Evolutionary conservation across 2,888 invertebrate species (phyloP).

Genomic region (Caenorhabditis sp.): DNA sequence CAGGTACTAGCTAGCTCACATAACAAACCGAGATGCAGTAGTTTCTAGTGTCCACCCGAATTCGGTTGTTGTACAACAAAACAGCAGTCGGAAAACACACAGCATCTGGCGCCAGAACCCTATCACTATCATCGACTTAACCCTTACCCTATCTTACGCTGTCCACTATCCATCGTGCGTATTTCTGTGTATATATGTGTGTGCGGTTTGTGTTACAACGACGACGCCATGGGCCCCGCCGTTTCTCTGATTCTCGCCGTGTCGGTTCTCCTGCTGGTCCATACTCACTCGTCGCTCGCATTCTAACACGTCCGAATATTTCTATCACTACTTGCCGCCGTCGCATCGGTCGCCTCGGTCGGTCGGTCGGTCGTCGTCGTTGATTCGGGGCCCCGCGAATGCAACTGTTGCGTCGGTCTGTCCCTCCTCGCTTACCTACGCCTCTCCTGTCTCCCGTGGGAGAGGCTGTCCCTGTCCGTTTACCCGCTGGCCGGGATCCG

Average conservation of each 20-base stretch:
- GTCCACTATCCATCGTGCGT: conserved; percentile 17
- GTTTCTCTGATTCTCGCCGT: conserved; percentile 58
- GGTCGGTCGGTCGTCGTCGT: conserved; percentile 26
- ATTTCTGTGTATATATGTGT: conserved; percentile 37
- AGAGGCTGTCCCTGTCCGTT: not conserved
- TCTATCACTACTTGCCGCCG: conserved; percentile 46
- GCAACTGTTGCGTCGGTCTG: conserved; percentile 56
- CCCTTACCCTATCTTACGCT: conserved; percentile 21
- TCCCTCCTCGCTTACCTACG: conserved; percentile 8
- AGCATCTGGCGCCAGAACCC: conserved; percentile 9
- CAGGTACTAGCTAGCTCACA: too few relatives aligned
- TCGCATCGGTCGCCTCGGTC: conserved; percentile 15
- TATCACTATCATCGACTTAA: conserved; percentile 15
- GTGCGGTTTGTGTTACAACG: conserved; percentile 60
- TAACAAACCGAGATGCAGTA: too few relatives aligned
- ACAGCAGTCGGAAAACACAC: not conserved
- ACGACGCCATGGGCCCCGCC: conserved; percentile 44
- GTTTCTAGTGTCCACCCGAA: too few relatives aligned
- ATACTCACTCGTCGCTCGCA: conserved; percentile 41
- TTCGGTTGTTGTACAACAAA: not conserved
- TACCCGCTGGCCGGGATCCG: conserved; percentile 4
- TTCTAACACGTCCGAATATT: conserved; percentile 56
- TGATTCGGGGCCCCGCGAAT: conserved; percentile 20
- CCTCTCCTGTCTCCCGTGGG: conserved; percentile 3
- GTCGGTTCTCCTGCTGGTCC: conserved; percentile 24